Conservation (phyloP, 2,113 vertebrate genomes). For the Rafetus swinhoei region DNA sequence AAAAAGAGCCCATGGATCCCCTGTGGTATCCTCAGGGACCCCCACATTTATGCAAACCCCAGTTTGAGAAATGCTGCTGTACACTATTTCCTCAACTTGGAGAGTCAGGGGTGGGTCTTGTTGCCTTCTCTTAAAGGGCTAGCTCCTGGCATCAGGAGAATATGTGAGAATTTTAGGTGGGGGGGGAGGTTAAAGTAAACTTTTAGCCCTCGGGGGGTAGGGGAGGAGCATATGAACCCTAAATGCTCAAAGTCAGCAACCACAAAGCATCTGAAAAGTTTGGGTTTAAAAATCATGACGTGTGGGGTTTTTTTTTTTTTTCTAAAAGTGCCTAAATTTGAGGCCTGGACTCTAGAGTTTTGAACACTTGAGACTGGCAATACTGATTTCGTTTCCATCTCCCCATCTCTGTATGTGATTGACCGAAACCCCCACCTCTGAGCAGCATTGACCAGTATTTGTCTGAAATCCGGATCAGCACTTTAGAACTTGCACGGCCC, state of each 20-base stretch:
- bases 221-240: not conserved
- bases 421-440: not conserved
- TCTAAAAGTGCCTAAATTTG: not conserved
- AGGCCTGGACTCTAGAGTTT: not conserved
- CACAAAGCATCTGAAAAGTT: fast-evolving
- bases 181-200: not conserved
- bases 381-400: not conserved
- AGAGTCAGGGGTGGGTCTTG: not conserved
- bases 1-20: too few relatives aligned
- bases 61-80: not conserved
- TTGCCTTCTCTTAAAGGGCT: not conserved
- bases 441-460: not conserved
- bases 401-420: not conserved
- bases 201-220: fast-evolving
- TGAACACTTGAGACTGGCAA: not conserved
- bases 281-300: not conserved
- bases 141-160: not conserved
- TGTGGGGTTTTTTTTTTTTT: not conserved
- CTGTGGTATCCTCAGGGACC: too few relatives aligned
- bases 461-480: not conserved
- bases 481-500: constrained; percentile 41
- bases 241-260: not conserved
- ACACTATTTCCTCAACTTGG: not conserved
- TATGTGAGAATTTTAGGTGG: not conserved
- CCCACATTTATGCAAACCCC: too few relatives aligned